These are phyloP conservation scores for Tor tambroides DNA, from an alignment of 2,113 vertebrate genomes.

Conservation along the genomic window DNA sequence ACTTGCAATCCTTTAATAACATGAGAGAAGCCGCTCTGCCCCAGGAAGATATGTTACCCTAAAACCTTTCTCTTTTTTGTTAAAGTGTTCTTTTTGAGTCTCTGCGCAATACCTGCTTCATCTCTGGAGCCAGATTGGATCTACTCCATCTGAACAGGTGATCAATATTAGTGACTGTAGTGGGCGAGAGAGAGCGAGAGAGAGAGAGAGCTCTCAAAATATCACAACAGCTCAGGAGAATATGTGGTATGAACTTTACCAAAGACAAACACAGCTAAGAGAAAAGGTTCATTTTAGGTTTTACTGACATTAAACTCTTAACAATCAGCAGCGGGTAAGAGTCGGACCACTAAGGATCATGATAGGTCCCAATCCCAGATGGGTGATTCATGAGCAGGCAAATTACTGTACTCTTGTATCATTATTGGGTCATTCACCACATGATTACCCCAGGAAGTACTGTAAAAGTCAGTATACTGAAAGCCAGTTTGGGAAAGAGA, in stretches of 20 bases:
- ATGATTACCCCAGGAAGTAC: neutral
- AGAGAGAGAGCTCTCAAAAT: neutral
- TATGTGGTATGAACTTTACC: neutral
- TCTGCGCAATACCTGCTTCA: neutral
- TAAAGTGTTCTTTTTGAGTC: neutral
- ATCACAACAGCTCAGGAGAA: conserved; percentile 21
- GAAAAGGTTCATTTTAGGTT: neutral
- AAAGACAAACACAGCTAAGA: neutral
- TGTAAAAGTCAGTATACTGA: neutral
- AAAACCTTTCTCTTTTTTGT: neutral
- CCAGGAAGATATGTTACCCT: neutral
- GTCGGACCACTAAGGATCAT: neutral
- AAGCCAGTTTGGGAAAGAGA: neutral
- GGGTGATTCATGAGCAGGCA: neutral
- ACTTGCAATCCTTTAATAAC: neutral
- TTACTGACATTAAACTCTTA: neutral
- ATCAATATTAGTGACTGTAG: conserved; percentile 6
- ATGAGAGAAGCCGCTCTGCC: neutral
- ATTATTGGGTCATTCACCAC: neutral
- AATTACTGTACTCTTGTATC: neutral
- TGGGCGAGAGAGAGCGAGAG: neutral
- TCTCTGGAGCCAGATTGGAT: conserved; percentile 2
- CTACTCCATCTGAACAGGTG: neutral
- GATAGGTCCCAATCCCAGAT: neutral
- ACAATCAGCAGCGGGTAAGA: neutral